Evolutionary conservation across 2,113 vertebrate species (phyloP).

Genomic region (Sylvilagus bachmani): DNA sequence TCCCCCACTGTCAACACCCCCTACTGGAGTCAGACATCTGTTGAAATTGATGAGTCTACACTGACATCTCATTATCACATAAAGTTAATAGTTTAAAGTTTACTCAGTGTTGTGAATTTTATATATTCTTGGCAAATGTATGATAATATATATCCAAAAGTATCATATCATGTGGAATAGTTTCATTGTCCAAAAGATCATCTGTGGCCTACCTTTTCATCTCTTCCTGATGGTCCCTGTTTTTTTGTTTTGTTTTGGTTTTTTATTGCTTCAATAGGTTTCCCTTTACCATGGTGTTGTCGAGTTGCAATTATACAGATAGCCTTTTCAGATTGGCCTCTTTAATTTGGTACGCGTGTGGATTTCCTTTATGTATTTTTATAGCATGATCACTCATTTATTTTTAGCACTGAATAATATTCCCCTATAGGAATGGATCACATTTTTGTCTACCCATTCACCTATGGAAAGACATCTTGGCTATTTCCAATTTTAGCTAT

Average conservation of each 20-base stretch:
- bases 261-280: not conserved
- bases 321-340: not conserved
- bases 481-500: not conserved
- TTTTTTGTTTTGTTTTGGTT: not conserved
- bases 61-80: not conserved
- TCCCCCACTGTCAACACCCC: not conserved
- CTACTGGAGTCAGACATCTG: not conserved
- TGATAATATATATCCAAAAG: not conserved
- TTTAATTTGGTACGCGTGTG: conserved; percentile 27
- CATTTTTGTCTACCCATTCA: not conserved
- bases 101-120: not conserved
- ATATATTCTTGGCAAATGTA: not conserved
- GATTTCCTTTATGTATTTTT: not conserved
- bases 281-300: not conserved
- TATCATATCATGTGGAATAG: not conserved
- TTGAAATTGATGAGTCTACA: not conserved
- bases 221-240: not conserved
- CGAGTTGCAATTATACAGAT: not conserved
- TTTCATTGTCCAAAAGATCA: not conserved
- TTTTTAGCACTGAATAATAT: conserved; percentile 51
- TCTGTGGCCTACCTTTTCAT: not conserved
- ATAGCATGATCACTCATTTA: not conserved
- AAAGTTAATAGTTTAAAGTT: not conserved
- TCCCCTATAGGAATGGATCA: not conserved
- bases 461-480: not conserved